phyloP scores from a whole-genome alignment of 2,113 vertebrate genomes.

The Coptodon rendalli region DNA sequence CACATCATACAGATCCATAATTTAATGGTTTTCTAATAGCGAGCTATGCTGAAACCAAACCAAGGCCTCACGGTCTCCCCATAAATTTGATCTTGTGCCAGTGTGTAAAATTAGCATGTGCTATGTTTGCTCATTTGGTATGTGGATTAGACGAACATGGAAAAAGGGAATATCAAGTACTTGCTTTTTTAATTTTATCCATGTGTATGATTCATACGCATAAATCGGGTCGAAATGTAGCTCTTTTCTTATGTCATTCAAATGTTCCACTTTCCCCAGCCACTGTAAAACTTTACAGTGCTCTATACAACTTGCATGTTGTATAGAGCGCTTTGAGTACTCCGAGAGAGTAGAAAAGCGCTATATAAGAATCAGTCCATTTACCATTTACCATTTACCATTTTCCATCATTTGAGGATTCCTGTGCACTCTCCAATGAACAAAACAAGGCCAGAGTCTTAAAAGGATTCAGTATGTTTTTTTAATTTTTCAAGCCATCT shows the following conservation, averaged over 20 bases:
- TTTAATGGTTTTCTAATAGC: conserved; percentile 49
- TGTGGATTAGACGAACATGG: not conserved
- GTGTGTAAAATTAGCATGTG: not conserved
- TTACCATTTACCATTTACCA: no score
- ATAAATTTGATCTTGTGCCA: conserved; percentile 16
- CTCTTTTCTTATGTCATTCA: not conserved
- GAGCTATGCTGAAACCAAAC: conserved; percentile 36
- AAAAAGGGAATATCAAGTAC: not conserved
- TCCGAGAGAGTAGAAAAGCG: no score
- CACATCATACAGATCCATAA: conserved; percentile 57
- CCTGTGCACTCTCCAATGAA: not conserved
- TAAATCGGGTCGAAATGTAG: not conserved
- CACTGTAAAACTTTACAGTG: not conserved
- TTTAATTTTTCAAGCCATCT: not conserved
- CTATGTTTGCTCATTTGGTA: not conserved
- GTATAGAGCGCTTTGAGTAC: no score
- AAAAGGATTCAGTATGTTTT: not conserved
- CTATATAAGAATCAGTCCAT: no score
- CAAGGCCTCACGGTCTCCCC: conserved; percentile 35
- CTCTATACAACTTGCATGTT: no score
- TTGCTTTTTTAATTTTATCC: not conserved
- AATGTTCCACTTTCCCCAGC: not conserved
- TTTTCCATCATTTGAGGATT: not conserved
- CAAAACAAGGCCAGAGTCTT: not conserved
- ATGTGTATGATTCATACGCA: not conserved